phyloP scores from a whole-genome alignment of 2,113 vertebrate genomes.

The Oriolus oriolus region DNA sequence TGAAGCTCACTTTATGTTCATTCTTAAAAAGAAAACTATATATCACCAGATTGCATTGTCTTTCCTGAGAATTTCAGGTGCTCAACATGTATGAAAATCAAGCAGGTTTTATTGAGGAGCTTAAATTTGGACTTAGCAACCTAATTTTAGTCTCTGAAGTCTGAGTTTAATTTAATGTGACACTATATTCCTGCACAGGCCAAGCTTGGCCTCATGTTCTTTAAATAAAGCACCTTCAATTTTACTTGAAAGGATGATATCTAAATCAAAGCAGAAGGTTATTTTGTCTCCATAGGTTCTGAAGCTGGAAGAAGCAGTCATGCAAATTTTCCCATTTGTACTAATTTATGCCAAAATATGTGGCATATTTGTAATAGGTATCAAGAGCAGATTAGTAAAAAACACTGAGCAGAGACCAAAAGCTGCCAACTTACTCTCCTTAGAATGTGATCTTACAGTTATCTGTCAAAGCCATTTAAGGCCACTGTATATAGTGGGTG shows the following conservation, averaged over 20 bases:
- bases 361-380: background rate
- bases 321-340: background rate
- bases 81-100: background rate
- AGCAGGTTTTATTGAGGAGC: constrained; percentile 29
- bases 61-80: background rate
- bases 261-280: constrained; percentile 49
- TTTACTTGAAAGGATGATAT: constrained; percentile 21
- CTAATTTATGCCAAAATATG: constrained; percentile 24
- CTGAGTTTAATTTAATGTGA: constrained; percentile 59
- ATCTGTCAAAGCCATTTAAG: background rate
- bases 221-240: constrained; percentile 61
- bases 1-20: background rate
- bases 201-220: constrained; percentile 40
- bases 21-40: background rate
- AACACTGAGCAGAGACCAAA: background rate
- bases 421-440: background rate
- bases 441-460: background rate
- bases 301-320: background rate
- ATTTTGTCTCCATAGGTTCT: constrained; percentile 1
- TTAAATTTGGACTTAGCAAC: constrained; percentile 41
- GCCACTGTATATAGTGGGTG: background rate
- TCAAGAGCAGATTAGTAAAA: background rate
- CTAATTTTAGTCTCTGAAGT: constrained; percentile 50
- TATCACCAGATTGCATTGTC: background rate
- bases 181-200: constrained; percentile 30